Conservation (phyloP, 2,797 vertebrate species). For the Psittacula derbiana region DNA sequence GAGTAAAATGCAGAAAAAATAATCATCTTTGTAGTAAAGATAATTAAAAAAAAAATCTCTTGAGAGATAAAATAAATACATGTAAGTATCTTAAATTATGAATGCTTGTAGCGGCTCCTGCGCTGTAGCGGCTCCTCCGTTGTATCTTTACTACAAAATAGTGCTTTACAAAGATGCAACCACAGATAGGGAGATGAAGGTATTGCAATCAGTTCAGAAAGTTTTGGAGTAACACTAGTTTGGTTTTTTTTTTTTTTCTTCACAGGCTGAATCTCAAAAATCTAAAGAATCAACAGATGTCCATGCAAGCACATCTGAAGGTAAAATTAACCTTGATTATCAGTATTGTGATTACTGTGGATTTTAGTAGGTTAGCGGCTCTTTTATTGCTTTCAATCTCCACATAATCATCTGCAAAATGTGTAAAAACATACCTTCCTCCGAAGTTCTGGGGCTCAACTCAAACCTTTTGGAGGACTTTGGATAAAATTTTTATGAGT, state of each 20-base stretch:
- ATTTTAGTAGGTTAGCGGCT: background rate
- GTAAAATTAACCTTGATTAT: slow-evolving; percentile 60
- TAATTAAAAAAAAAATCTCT: background rate
- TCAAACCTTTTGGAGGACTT: background rate
- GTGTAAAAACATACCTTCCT: background rate
- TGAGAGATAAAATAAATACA: background rate
- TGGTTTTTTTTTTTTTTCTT: slow-evolving; percentile 4
- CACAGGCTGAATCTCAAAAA: slow-evolving; percentile 69
- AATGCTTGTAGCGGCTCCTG: background rate
- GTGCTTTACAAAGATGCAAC: background rate
- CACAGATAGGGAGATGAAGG: background rate
- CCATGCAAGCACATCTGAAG: slow-evolving; percentile 70
- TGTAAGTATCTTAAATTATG: background rate
- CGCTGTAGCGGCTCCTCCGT: background rate
- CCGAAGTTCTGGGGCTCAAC: background rate
- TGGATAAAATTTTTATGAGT: background rate
- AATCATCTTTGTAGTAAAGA: background rate
- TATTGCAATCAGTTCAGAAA: background rate
- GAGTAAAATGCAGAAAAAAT: background rate
- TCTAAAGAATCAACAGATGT: slow-evolving; percentile 31
- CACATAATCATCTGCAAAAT: background rate
- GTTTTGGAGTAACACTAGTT: background rate
- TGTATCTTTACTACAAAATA: background rate
- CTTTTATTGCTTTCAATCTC: background rate
- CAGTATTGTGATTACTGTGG: background rate